Conservation (phyloP, 1,140 invertebrate species). For the Apis florea region DNA sequence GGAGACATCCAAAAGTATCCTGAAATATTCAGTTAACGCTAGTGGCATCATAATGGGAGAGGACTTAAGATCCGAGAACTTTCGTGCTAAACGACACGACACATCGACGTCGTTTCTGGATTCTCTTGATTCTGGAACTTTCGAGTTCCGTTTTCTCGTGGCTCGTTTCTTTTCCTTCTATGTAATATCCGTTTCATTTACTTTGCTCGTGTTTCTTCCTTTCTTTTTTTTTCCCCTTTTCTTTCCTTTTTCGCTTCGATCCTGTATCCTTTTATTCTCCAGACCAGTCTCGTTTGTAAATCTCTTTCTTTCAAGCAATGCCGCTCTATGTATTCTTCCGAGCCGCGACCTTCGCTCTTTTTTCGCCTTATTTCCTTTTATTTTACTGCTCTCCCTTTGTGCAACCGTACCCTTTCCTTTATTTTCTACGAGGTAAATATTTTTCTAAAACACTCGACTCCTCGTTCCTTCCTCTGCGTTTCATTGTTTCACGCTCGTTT, state of each 20-base stretch:
- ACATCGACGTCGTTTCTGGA: conserved; percentile 16
- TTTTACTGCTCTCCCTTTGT: background rate
- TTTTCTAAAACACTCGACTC: background rate
- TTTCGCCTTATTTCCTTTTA: background rate
- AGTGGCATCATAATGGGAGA: conserved; percentile 59
- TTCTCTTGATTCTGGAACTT: conserved; percentile 6
- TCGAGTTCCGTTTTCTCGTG: background rate
- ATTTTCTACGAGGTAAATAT: background rate
- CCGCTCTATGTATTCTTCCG: background rate
- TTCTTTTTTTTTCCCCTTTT: background rate
- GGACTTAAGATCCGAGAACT: conserved; percentile 57
- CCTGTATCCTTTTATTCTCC: background rate
- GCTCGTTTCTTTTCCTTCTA: too few relatives aligned
- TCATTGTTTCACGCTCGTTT: too few relatives aligned
- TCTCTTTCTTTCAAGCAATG: background rate
- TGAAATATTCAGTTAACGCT: conserved; percentile 69
- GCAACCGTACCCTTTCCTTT: background rate
- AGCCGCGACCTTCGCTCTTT: background rate
- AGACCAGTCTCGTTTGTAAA: conserved; percentile 10
- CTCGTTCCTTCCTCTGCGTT: too few relatives aligned
- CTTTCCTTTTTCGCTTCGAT: too few relatives aligned
- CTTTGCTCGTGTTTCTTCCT: background rate
- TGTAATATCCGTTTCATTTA: conserved; percentile 4
- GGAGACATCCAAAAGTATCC: conserved; percentile 57
- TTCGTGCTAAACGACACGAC: conserved; percentile 34